Conservation (phyloP, 2,888 invertebrate species). For the Actias luna region DNA sequence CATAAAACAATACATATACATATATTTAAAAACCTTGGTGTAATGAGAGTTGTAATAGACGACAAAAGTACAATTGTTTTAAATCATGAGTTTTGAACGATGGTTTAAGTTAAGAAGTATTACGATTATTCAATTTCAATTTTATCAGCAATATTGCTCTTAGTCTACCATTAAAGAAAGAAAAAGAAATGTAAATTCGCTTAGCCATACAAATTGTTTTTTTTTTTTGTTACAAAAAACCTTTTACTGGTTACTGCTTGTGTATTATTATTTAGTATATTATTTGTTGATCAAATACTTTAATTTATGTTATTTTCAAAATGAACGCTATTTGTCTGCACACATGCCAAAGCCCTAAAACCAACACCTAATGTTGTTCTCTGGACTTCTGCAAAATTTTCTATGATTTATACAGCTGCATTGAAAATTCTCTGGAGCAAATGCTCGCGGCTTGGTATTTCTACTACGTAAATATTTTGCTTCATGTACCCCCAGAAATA, state of each 20-base stretch:
- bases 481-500: constrained; percentile 26
- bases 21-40: no score
- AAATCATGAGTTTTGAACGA: no score
- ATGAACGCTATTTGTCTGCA: constrained; percentile 17
- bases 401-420: constrained; percentile 15
- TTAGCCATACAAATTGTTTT: background rate
- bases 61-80: no score
- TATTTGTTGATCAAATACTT: background rate
- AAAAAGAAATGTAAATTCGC: background rate
- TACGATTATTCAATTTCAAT: background rate
- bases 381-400: constrained; percentile 15
- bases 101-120: background rate
- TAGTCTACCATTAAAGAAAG: background rate
- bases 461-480: constrained; percentile 21
- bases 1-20: no score
- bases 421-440: constrained; percentile 15
- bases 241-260: background rate
- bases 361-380: constrained; percentile 18
- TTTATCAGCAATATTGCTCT: background rate
- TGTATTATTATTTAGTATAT: background rate
- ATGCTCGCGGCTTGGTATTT: constrained; percentile 18
- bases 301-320: constrained; percentile 11
- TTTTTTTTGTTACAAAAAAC: background rate
- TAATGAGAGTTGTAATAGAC: no score
- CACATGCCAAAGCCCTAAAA: constrained; percentile 16